Conservation (phyloP, 2,888 invertebrate genomes). For the Drosophila rellima region DNA sequence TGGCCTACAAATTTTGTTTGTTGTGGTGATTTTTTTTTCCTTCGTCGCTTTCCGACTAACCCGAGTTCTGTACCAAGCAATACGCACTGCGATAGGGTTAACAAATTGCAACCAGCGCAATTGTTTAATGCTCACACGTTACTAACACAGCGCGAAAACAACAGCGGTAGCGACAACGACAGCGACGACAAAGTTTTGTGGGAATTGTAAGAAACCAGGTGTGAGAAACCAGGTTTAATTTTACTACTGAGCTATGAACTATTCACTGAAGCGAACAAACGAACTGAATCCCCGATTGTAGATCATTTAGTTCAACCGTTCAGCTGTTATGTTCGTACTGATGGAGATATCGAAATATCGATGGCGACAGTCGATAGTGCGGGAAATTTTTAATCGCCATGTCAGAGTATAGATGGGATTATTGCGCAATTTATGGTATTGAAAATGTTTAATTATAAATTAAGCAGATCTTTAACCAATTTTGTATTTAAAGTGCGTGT, state of each 20-base stretch:
- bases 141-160: slow-evolving; percentile 48
- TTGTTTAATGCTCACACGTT: slow-evolving; percentile 55
- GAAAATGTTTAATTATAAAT: no score
- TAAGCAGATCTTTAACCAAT: no score
- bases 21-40: slow-evolving; percentile 35
- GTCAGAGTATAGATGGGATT: no score
- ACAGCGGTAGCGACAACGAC: slow-evolving; percentile 22
- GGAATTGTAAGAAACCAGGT: slow-evolving; percentile 53
- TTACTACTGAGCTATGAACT: slow-evolving; percentile 59
- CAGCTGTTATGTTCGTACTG: not conserved
- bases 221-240: slow-evolving; percentile 61
- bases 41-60: slow-evolving; percentile 34
- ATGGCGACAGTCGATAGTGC: slow-evolving; percentile 25
- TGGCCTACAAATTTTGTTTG: slow-evolving; percentile 57
- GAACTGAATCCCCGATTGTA: no score
- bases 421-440: no score
- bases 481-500: no score
- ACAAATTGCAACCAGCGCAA: slow-evolving; percentile 68
- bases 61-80: slow-evolving; percentile 29
- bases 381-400: no score
- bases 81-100: slow-evolving; percentile 19
- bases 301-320: no score
- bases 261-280: no score
- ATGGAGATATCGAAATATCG: slow-evolving; percentile 27
- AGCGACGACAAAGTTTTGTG: slow-evolving; percentile 41